Percentiles rank a stretch among this genome's conserved stretches.
phyloP scores from a whole-genome alignment of 2,113 vertebrate species.

The Atlantisia rogersi region DNA sequence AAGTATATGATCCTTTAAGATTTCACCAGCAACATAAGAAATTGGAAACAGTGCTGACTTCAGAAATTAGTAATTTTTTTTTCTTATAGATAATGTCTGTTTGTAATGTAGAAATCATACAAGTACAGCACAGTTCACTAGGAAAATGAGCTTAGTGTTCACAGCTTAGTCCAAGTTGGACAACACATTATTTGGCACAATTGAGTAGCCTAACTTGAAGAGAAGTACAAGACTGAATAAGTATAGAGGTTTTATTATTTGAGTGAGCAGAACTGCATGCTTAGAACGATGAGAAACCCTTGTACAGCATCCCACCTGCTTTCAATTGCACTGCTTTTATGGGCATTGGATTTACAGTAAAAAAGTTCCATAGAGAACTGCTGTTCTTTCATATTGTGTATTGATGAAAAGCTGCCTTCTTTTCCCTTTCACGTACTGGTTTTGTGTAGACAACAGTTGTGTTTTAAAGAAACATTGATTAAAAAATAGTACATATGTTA shows the following conservation, averaged over 20 bases:
- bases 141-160: constrained; percentile 73
- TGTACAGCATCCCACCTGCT: not conserved
- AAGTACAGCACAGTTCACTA: constrained; percentile 54
- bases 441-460: not conserved
- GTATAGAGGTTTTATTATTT: constrained; percentile 72
- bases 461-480: not conserved
- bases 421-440: not conserved
- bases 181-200: constrained; percentile 70
- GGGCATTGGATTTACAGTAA: constrained; percentile 26
- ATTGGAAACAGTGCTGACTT: not conserved
- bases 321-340: constrained; percentile 40
- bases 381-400: not conserved
- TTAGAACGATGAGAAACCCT: constrained; percentile 39
- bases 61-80: constrained; percentile 51
- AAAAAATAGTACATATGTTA: not conserved
- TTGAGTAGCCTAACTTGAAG: constrained; percentile 52
- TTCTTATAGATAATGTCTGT: constrained; percentile 43
- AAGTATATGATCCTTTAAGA: not conserved
- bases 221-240: constrained; percentile 55
- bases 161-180: constrained; percentile 55
- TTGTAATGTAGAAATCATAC: constrained; percentile 38
- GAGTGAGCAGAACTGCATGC: not conserved
- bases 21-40: not conserved
- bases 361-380: constrained; percentile 9
- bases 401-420: not conserved